These are phyloP conservation scores for Glossophaga mutica DNA, from an alignment of 2,797 vertebrate genomes.

Conservation along the genomic window DNA sequence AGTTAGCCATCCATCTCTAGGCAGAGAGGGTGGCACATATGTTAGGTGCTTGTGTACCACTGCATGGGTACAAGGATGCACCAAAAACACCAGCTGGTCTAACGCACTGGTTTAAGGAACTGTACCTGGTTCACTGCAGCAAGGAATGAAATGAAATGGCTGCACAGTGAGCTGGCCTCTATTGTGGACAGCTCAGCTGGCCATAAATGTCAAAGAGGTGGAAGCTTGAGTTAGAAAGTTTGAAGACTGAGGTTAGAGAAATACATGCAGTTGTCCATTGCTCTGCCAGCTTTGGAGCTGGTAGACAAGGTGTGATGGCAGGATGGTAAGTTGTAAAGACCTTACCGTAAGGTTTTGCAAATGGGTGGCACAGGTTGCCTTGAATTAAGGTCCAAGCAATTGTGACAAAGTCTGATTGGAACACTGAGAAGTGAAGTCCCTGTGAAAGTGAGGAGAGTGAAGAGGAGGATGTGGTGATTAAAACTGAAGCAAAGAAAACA, in stretches of 20 bases:
- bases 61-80: rapidly evolving
- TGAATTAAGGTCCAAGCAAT: not conserved
- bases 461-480: not conserved
- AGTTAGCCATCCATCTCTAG: not conserved
- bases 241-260: not conserved
- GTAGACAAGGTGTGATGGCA: not conserved
- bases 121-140: not conserved
- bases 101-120: not conserved
- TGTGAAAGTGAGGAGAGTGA: not conserved
- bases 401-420: not conserved
- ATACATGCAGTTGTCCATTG: not conserved
- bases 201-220: not conserved
- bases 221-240: not conserved
- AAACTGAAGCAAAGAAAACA: not conserved
- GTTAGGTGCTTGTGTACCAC: not conserved
- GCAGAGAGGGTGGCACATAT: not conserved
- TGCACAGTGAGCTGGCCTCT: not conserved
- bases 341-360: not conserved
- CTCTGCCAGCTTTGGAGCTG: not conserved
- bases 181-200: not conserved
- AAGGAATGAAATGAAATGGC: not conserved
- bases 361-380: not conserved
- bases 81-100: not conserved
- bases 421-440: not conserved
- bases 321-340: not conserved